These are phyloP conservation scores for Allolobophora icterica DNA, from an alignment of 2,888 invertebrate genomes.

Conservation along the genomic window DNA sequence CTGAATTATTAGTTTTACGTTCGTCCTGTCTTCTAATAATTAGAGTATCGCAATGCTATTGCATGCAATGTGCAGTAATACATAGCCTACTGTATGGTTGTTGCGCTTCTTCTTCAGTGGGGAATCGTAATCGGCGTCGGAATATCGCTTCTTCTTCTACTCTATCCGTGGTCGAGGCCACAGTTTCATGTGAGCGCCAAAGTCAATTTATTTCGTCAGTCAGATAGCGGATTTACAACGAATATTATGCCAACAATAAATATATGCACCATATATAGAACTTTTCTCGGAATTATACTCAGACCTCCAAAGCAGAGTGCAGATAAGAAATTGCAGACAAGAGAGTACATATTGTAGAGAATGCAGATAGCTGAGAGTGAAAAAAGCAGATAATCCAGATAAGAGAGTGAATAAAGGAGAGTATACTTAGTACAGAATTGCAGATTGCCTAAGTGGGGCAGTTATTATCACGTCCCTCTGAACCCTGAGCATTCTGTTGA, in stretches of 20 bases:
- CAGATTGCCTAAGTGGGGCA: too few relatives aligned
- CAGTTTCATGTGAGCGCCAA: conserved; percentile 39
- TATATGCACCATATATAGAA: not conserved
- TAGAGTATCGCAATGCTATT: too few relatives aligned
- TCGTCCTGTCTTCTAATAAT: too few relatives aligned
- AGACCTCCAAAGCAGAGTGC: not conserved
- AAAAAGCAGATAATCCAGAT: not conserved
- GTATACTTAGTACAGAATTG: too few relatives aligned
- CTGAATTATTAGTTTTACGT: too few relatives aligned
- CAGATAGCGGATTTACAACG: not conserved
- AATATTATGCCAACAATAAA: not conserved
- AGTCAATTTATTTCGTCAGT: not conserved
- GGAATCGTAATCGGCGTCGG: conserved; percentile 45
- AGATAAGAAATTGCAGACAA: not conserved
- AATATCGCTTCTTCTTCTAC: conserved; percentile 43
- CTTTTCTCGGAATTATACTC: not conserved
- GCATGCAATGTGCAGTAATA: not conserved
- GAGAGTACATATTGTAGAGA: too few relatives aligned
- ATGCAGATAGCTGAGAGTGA: not conserved
- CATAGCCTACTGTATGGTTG: not conserved
- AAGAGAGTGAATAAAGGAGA: not conserved
- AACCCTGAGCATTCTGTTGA: too few relatives aligned
- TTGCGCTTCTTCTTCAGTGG: conserved; percentile 40
- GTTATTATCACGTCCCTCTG: not conserved
- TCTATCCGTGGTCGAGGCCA: conserved; percentile 46